Conservation (phyloP, 2,888 invertebrate genomes). For the Craniophora ligustri region DNA sequence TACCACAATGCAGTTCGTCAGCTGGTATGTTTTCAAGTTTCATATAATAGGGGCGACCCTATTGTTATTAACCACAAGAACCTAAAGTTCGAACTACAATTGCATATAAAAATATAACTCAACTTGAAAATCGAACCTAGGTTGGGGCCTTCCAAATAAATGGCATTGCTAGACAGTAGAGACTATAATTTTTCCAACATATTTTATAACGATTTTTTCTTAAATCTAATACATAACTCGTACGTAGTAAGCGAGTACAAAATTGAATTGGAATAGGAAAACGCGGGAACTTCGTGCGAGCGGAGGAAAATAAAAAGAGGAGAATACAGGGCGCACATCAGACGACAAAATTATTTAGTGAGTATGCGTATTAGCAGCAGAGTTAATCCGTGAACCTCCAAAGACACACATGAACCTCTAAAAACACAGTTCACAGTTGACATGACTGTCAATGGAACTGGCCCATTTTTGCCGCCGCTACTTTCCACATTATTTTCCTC, state of each 20-base stretch:
- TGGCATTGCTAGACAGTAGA: no score
- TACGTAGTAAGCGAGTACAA: slow-evolving; percentile 18
- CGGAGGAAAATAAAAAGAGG: slow-evolving; percentile 22
- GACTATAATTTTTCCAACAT: no score
- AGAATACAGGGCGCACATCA: slow-evolving; percentile 17
- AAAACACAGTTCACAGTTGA: slow-evolving; percentile 13
- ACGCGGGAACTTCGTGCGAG: slow-evolving; percentile 11
- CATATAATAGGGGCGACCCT: no score
- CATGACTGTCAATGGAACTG: slow-evolving; percentile 10
- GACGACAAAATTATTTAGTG: slow-evolving; percentile 42
- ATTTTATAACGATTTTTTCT: slow-evolving; percentile 36
- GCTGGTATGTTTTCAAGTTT: no score
- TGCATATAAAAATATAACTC: no score
- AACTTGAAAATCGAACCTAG: no score
- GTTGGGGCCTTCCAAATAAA: no score
- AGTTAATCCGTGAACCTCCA: slow-evolving; percentile 10
- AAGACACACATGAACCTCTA: slow-evolving; percentile 14
- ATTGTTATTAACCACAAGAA: no score
- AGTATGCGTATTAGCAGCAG: slow-evolving; percentile 34
- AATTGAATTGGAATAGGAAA: slow-evolving; percentile 26
- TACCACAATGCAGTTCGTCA: no score
- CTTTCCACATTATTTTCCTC: slow-evolving; percentile 5
- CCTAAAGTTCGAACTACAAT: no score
- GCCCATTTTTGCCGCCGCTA: slow-evolving; percentile 14
- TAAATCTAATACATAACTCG: slow-evolving; percentile 14